Evolutionary conservation across 2,888 invertebrate genomes (phyloP).

Genomic region (Atrina japonica): DNA sequence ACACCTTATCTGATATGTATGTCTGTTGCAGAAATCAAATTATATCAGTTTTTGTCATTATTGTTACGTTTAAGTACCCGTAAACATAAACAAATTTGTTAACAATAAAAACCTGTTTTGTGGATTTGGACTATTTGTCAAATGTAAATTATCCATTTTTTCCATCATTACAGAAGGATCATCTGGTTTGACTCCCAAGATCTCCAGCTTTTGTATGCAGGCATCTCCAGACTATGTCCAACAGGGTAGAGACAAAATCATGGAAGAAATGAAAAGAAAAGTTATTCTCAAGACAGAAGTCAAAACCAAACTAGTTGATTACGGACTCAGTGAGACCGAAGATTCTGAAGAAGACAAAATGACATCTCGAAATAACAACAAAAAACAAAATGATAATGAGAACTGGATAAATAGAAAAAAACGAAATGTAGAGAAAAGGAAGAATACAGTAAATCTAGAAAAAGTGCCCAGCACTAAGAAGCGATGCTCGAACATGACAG

Average conservation of each 20-base stretch:
- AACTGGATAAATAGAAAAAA: not conserved
- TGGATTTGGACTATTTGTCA: too few species aligned
- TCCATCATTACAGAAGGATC: not conserved
- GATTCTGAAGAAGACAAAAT: not conserved
- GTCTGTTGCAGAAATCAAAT: too few species aligned
- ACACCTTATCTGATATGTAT: too few species aligned
- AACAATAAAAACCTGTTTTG: too few species aligned
- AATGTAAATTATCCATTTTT: not conserved
- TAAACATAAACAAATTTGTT: too few species aligned
- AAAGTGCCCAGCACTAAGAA: not conserved
- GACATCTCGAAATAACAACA: not conserved
- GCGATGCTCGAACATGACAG: not conserved
- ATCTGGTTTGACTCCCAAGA: slow-evolving; percentile 2
- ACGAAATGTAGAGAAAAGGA: not conserved
- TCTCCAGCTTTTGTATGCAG: not conserved
- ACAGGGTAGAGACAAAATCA: not conserved
- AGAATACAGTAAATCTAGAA: not conserved
- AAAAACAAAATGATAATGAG: not conserved
- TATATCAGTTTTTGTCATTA: too few species aligned
- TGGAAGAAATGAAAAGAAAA: slow-evolving; percentile 1
- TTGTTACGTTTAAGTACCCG: too few species aligned
- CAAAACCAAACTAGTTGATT: slow-evolving; percentile 24
- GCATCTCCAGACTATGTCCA: not conserved
- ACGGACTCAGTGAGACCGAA: slow-evolving; percentile 14
- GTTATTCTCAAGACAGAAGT: not conserved